Conservation (phyloP, 2,797 vertebrate species). For the Xyrichtys novacula region DNA sequence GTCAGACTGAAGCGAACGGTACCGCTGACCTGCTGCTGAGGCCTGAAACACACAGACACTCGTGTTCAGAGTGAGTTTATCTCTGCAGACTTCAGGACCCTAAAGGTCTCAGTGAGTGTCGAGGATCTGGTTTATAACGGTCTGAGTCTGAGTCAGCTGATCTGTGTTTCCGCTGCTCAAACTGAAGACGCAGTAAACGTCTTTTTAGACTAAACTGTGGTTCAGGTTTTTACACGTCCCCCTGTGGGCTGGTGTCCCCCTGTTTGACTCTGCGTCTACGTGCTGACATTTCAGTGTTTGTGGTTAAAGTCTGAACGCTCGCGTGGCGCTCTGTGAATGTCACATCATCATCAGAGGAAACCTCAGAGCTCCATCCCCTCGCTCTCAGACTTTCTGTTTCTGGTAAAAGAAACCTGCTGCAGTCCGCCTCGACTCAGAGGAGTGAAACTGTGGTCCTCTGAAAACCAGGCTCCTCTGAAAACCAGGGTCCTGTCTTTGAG, state of each 20-base stretch:
- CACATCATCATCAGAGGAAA: conserved; percentile 7
- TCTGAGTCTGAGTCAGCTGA: too few species aligned
- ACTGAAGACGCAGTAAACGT: too few species aligned
- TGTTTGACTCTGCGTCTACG: not conserved
- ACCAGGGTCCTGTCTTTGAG: not conserved
- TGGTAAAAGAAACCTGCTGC: not conserved
- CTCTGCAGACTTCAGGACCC: too few species aligned
- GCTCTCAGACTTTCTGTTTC: not conserved
- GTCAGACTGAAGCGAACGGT: conserved; percentile 34
- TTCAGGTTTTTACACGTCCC: not conserved
- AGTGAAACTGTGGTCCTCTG: too few species aligned
- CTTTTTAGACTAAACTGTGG: not conserved
- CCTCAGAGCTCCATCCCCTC: not conserved
- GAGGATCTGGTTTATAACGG: too few species aligned
- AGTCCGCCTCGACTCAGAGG: too few species aligned
- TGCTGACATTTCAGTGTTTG: not conserved
- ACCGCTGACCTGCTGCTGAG: not conserved
- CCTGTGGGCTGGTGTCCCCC: too few species aligned
- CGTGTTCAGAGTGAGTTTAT: too few species aligned
- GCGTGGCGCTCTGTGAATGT: not conserved
- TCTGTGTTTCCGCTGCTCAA: too few species aligned
- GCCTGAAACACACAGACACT: conserved; percentile 38
- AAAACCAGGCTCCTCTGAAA: too few species aligned
- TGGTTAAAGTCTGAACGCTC: not conserved
- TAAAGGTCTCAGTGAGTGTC: too few species aligned